Conservation (phyloP, 2,113 vertebrate species). For the Ivindomyrus marchei region DNA sequence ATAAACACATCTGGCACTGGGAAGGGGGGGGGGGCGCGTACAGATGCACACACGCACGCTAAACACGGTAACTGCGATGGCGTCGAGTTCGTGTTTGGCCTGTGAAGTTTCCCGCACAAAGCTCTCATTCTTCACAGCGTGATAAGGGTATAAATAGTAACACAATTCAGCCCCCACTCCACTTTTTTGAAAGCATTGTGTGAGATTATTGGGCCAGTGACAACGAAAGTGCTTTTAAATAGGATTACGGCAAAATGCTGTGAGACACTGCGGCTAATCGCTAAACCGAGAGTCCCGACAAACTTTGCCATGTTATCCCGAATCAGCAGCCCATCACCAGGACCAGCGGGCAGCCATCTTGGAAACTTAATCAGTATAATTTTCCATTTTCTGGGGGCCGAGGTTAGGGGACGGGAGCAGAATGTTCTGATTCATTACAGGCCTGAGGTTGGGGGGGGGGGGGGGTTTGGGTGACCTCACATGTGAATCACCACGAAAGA, state of each 20-base stretch:
- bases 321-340: slow-evolving; percentile 40
- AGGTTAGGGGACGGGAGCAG: slow-evolving; percentile 29
- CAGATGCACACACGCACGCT: not conserved
- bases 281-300: slow-evolving; percentile 24
- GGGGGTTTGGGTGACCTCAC: slow-evolving; percentile 9
- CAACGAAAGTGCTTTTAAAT: slow-evolving; percentile 54
- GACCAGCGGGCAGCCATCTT: slow-evolving; percentile 41
- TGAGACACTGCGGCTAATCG: slow-evolving; percentile 42
- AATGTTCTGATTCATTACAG: slow-evolving; percentile 36
- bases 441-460: slow-evolving; percentile 18
- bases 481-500: slow-evolving; percentile 37
- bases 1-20: not conserved
- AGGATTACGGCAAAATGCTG: slow-evolving; percentile 45
- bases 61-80: not conserved
- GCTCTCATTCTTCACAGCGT: slow-evolving; percentile 13
- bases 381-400: slow-evolving; percentile 33
- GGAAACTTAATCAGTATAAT: slow-evolving; percentile 53
- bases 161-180: not conserved
- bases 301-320: slow-evolving; percentile 23
- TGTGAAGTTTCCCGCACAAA: slow-evolving; percentile 8
- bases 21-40: not conserved
- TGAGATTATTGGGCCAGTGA: slow-evolving; percentile 42
- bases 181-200: slow-evolving; percentile 22
- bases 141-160: slow-evolving; percentile 19
- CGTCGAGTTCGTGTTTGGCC: not conserved